A percentile compares a stretch with the other conserved stretches of the same genome.
Evolutionary conservation across 2,888 invertebrate species (phyloP).

Genomic region (Vannuccia rotundouncinata): DNA sequence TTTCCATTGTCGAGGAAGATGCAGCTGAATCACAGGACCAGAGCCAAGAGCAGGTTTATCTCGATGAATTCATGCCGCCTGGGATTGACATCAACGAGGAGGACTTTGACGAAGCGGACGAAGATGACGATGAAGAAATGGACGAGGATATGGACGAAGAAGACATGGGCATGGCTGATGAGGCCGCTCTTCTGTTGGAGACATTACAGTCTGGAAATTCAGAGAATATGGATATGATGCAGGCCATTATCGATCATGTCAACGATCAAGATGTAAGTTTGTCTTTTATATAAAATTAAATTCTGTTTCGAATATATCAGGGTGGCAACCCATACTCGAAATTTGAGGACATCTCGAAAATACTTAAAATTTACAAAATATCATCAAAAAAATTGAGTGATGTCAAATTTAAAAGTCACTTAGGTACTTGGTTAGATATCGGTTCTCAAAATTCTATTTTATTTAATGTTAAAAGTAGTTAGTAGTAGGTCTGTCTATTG

Average conservation of each 20-base stretch:
- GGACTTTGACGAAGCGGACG: constrained; percentile 9
- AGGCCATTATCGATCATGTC: constrained; percentile 18
- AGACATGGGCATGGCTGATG: constrained; percentile 32
- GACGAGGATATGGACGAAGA: constrained; percentile 46
- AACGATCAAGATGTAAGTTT: constrained; percentile 2
- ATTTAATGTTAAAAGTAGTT: no score
- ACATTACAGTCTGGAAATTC: neutral
- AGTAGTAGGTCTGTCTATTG: no score
- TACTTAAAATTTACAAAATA: no score
- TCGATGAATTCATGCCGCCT: neutral
- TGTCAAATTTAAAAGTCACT: no score
- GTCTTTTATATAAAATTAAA: no score
- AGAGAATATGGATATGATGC: neutral
- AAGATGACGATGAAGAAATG: constrained; percentile 30
- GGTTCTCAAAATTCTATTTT: no score
- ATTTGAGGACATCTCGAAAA: no score
- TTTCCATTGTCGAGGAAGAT: neutral
- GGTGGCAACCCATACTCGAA: no score
- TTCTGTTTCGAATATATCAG: no score
- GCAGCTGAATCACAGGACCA: neutral
- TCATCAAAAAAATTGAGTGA: no score
- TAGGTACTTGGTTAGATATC: no score
- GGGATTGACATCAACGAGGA: constrained; percentile 8
- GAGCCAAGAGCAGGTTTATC: neutral
- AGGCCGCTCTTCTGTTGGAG: neutral